These are phyloP conservation scores for Nomada flava DNA, from an alignment of 2,888 invertebrate genomes.

Conservation along the genomic window DNA sequence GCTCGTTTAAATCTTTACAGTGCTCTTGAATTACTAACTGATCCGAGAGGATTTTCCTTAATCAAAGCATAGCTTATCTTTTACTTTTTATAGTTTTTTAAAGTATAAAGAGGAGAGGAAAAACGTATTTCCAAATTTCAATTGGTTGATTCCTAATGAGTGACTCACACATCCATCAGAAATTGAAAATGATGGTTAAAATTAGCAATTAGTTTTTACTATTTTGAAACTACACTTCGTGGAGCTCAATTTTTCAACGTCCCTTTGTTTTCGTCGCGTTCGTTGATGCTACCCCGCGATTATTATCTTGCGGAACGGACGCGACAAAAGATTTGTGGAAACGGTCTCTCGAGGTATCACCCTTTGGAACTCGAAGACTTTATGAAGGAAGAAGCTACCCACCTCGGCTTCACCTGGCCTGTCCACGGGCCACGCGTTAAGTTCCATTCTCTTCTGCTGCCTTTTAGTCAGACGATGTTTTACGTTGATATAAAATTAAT, in stretches of 20 bases:
- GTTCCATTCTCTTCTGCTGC: not conserved
- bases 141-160: too few species aligned
- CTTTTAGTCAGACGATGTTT: not conserved
- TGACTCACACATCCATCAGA: too few species aligned
- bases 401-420: not conserved
- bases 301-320: slow-evolving; percentile 51
- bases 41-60: too few species aligned
- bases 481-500: not conserved
- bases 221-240: not conserved
- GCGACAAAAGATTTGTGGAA: slow-evolving; percentile 50
- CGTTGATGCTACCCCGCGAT: slow-evolving; percentile 39
- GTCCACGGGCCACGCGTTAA: not conserved
- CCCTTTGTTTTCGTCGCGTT: slow-evolving; percentile 37
- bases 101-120: too few species aligned
- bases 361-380: slow-evolving; percentile 27
- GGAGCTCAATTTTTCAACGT: not conserved
- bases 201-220: not conserved
- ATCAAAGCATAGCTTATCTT: too few species aligned
- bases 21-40: too few species aligned
- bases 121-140: too few species aligned
- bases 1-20: too few species aligned
- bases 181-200: too few species aligned
- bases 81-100: too few species aligned
- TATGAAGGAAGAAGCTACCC: slow-evolving; percentile 28
- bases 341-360: slow-evolving; percentile 39